Evolutionary conservation across 1,140 invertebrate species (phyloP).

Genomic region (Tribolium castaneum): DNA sequence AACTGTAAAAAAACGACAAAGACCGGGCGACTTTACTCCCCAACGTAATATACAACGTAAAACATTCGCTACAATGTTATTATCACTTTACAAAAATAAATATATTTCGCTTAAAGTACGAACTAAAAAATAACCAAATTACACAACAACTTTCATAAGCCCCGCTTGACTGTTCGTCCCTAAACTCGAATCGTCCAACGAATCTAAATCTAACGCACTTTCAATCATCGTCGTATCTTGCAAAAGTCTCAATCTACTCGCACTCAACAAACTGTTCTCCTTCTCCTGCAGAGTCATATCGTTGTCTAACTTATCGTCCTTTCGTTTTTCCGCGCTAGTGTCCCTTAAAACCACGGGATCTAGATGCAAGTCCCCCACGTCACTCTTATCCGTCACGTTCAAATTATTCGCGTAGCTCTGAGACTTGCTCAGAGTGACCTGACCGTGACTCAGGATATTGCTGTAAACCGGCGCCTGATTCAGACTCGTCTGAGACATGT

Average conservation of each 20-base stretch:
- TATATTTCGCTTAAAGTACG: constrained; percentile 18
- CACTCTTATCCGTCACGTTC: constrained; percentile 46
- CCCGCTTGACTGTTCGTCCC: constrained; percentile 61
- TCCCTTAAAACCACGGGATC: constrained; percentile 60
- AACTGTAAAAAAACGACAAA: neutral
- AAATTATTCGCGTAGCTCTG: constrained; percentile 59
- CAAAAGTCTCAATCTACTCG: constrained; percentile 76
- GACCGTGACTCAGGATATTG: constrained; percentile 50
- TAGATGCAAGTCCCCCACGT: constrained; percentile 59
- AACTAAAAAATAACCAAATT: constrained; percentile 32
- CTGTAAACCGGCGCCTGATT: constrained; percentile 61
- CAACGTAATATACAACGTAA: neutral
- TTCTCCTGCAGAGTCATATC: constrained; percentile 61
- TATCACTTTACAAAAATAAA: constrained; percentile 32
- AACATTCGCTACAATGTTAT: constrained; percentile 6
- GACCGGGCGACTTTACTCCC: neutral
- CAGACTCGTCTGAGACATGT: constrained; percentile 61
- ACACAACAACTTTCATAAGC: constrained; percentile 60
- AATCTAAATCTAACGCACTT: constrained; percentile 86
- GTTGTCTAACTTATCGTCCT: constrained; percentile 56
- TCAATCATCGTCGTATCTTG: constrained; percentile 90
- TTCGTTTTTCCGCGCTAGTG: constrained; percentile 20
- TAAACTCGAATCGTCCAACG: constrained; percentile 74
- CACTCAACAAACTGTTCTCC: constrained; percentile 64
- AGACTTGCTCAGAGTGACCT: constrained; percentile 54